phyloP scores from a whole-genome alignment of 23 tunicate genomes.

The Oikopleura vanhoeffeni region DNA sequence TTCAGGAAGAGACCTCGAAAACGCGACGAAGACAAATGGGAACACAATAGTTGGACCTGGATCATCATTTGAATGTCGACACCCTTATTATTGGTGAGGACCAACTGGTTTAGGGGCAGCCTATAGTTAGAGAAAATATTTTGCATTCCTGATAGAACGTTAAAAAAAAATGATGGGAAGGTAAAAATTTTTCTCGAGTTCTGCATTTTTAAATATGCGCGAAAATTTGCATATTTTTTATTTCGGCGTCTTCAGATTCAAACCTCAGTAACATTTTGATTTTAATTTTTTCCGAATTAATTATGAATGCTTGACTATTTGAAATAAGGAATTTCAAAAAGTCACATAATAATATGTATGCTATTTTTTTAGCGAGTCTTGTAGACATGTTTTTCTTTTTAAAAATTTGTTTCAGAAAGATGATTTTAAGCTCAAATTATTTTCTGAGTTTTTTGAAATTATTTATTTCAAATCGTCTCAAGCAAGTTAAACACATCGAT shows the following conservation, averaged over 20 bases:
- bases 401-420: no score
- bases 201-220: not conserved
- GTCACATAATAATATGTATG: no score
- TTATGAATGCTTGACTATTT: no score
- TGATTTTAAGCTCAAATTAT: no score
- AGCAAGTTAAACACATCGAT: no score
- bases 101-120: constrained; percentile 97
- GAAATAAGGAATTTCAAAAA: no score
- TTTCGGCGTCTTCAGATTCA: not conserved
- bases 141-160: not conserved
- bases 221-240: not conserved
- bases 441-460: no score
- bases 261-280: not conserved
- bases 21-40: not conserved
- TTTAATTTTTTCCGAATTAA: no score
- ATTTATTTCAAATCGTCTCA: no score
- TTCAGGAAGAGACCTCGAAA: not conserved
- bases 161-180: not conserved
- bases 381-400: no score
- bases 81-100: constrained; percentile 74
- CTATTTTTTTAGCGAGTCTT: no score
- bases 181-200: not conserved
- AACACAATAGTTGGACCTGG: constrained; percentile 20
- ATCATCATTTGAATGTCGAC: constrained; percentile 34
- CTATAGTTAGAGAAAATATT: constrained; percentile 34